These are phyloP conservation scores for Pachyuromys duprasi DNA, from an alignment of 2,797 vertebrate species.

Conservation along the genomic window DNA sequence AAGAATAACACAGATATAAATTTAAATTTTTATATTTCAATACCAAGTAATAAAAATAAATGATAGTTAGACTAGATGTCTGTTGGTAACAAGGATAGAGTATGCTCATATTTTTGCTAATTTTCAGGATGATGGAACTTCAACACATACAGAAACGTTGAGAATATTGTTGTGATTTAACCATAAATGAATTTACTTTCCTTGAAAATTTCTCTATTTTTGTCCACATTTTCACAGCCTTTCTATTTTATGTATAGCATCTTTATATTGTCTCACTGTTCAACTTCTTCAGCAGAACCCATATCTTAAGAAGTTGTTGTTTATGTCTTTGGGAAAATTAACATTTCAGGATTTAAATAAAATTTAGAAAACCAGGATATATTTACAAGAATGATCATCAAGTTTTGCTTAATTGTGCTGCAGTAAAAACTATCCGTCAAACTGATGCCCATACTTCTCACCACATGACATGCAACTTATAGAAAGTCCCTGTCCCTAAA, in stretches of 20 bases:
- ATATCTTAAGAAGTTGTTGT: not conserved
- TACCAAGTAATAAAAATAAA: not conserved
- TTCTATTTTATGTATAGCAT: not conserved
- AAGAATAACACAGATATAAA: not conserved
- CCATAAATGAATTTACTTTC: not conserved
- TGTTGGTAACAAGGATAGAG: not conserved
- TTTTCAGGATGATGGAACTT: not conserved
- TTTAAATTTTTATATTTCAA: not conserved
- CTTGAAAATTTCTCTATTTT: not conserved
- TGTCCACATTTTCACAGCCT: not conserved
- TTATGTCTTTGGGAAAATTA: not conserved
- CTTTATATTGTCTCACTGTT: not conserved
- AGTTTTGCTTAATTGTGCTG: not conserved
- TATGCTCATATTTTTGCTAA: not conserved
- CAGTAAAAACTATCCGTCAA: not conserved
- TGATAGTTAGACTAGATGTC: not conserved
- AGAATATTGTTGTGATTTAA: not conserved
- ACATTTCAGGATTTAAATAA: not conserved
- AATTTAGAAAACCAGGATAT: not conserved
- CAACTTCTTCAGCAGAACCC: not conserved
- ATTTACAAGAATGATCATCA: not conserved
- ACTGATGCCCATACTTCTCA: not conserved
- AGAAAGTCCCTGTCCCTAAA: not conserved
- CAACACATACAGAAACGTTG: slow-evolving; percentile 12
- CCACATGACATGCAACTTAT: not conserved